A percentile compares a stretch with the other conserved stretches of the same genome.
These are phyloP conservation scores for Aplochiton taeniatus DNA, from an alignment of 2,797 vertebrate genomes.

Conservation along the genomic window DNA sequence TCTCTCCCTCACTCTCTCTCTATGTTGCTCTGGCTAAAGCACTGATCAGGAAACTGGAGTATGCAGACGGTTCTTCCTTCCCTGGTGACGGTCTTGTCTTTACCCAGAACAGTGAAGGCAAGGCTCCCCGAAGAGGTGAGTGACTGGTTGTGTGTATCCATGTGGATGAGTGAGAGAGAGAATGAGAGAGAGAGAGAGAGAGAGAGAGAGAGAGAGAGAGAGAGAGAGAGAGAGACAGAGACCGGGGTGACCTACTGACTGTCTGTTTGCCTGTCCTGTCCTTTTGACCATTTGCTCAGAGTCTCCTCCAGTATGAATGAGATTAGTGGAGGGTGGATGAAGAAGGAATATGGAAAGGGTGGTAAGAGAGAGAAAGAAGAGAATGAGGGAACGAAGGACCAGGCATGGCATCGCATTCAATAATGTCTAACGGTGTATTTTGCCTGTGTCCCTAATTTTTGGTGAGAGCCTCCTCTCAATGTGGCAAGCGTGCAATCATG, in stretches of 20 bases:
- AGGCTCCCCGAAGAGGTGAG: slow-evolving; percentile 77
- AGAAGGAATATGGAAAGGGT: background rate
- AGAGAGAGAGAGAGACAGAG: background rate
- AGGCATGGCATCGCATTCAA: too few species aligned
- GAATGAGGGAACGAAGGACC: background rate
- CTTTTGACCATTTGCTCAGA: slow-evolving; percentile 48
- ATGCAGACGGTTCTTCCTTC: slow-evolving; percentile 86
- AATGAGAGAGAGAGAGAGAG: background rate
- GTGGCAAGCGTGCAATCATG: too few species aligned
- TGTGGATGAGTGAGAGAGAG: background rate
- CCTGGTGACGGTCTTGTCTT: slow-evolving; percentile 78
- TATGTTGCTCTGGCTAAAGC: slow-evolving; percentile 75
- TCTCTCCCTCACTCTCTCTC: slow-evolving; percentile 41
- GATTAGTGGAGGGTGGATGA: slow-evolving; percentile 36
- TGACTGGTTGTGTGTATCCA: slow-evolving; percentile 64
- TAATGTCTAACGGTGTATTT: too few species aligned
- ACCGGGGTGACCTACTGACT: slow-evolving; percentile 32
- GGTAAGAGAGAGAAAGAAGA: slow-evolving; percentile 12
- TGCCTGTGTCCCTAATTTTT: too few species aligned
- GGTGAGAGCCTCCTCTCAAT: too few species aligned
- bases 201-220: background rate
- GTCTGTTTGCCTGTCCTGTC: slow-evolving; percentile 15
- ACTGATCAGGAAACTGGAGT: slow-evolving; percentile 86
- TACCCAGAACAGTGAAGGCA: slow-evolving; percentile 72
- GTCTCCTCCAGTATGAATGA: slow-evolving; percentile 39